Base-by-base conservation (phyloP, 2,113 vertebrate genomes). In the Notothenia rossii region DNA sequence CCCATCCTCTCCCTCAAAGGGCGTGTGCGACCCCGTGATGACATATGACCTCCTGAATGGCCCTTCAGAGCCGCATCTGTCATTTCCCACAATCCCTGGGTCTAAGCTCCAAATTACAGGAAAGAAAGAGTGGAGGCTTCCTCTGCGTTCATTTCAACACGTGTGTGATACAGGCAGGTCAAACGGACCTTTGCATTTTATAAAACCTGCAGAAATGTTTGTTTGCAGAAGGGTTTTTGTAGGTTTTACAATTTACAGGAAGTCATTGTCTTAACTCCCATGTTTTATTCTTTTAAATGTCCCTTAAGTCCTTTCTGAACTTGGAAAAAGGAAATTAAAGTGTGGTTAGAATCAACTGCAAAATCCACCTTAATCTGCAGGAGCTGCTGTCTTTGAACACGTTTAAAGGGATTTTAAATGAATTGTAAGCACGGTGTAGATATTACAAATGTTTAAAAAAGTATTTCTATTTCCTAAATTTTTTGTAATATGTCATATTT, bases 41-140 rank as follows among this genome's bases (percentile, higher is more conserved):
- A 93, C 93, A 93, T 71, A 85, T 93, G 92, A 94, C 92, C 93
- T 91, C 92, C 85, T 90, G 90, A 89, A 85, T 90, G 77, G 85
- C 83, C 84, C 88, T 89, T 82, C 80, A 72, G 81, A 92, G 86
- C 90, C 86, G 82, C 93, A 93, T 94, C 93, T 94, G 92, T 94
- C 93, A 94, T 91, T 91, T 84, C 86, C 85, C 93, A 86, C 89
- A 92, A 91, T 89, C 85, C 87, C 0, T 40, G 76, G 73, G 80
- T 87, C 36, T 40, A 90, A 94, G 90, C 94, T 92, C 62, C 69
- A 95, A 94, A 95, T 94, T 94, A 92, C 93, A 94, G 94, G 93
- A 94, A 29, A 94, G 89, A 87, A 84, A 79, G 84, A 61, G 70
- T 49, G 80, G 72, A 84, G 48, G 90, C 88, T 82, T 89, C 92